Percentiles rank a stretch among this genome's conserved stretches.
phyloP scores from a whole-genome alignment of 2,888 invertebrate species.

The Catonia carolina region DNA sequence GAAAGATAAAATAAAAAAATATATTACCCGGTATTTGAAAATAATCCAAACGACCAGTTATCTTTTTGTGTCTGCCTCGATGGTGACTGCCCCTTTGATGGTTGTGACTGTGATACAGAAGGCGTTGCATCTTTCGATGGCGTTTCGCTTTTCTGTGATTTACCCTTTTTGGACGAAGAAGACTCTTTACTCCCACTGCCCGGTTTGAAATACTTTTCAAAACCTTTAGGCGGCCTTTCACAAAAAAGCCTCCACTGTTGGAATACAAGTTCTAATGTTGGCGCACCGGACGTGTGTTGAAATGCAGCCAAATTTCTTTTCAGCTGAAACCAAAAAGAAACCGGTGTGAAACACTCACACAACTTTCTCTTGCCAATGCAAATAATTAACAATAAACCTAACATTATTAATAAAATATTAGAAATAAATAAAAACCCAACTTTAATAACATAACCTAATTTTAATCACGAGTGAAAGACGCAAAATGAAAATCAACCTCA shows the following conservation, averaged over 20 bases:
- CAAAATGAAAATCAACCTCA: no score
- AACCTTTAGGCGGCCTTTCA: slow-evolving; percentile 83
- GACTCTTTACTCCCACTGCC: slow-evolving; percentile 41
- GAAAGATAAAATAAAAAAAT: no score
- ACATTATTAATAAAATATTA: no score
- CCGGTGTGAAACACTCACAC: no score
- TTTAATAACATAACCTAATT: no score
- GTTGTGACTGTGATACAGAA: slow-evolving; percentile 34
- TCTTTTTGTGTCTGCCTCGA: not conserved
- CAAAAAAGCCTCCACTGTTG: slow-evolving; percentile 59
- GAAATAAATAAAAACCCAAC: no score
- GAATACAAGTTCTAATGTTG: slow-evolving; percentile 52
- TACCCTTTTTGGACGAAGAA: no score
- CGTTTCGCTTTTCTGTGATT: slow-evolving; percentile 30
- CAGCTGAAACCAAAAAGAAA: slow-evolving; percentile 38
- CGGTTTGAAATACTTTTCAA: slow-evolving; percentile 84
- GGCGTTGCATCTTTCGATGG: slow-evolving; percentile 42
- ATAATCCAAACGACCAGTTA: not conserved
- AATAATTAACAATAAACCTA: no score
- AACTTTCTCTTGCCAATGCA: no score
- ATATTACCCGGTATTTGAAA: not conserved
- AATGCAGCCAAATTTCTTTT: slow-evolving; percentile 41
- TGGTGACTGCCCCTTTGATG: no score
- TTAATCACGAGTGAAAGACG: no score
- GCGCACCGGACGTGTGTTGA: slow-evolving; percentile 45